Evolutionary conservation across 2,797 vertebrate genomes (phyloP).

Genomic region (Catharus ustulatus): DNA sequence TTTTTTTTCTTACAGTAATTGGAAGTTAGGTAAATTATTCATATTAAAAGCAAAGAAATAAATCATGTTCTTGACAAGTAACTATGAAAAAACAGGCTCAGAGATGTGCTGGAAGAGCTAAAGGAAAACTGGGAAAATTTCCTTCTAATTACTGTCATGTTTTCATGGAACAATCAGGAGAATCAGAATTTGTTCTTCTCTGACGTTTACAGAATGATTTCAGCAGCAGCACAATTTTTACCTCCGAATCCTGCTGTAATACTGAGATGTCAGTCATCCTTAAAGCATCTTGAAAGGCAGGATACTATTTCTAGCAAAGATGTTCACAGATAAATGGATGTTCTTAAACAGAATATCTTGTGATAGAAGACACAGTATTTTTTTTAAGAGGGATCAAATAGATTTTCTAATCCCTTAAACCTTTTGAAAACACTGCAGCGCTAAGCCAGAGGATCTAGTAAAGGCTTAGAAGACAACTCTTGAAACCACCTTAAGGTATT

Average conservation of each 20-base stretch:
- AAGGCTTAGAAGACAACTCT: neutral
- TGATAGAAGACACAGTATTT: neutral
- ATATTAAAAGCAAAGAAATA: slow-evolving; percentile 20
- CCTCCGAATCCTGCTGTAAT: neutral
- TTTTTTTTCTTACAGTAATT: neutral
- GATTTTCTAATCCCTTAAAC: neutral
- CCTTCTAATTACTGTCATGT: neutral
- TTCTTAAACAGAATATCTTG: neutral
- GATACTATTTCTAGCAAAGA: neutral
- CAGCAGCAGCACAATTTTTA: neutral
- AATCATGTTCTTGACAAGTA: neutral
- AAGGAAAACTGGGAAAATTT: neutral
- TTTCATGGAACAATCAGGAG: neutral
- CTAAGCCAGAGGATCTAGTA: neutral
- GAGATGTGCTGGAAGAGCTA: neutral
- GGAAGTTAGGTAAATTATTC: slow-evolving; percentile 31
- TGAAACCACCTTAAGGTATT: neutral
- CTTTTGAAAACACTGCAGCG: neutral
- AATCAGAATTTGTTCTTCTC: neutral
- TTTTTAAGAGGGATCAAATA: neutral
- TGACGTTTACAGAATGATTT: neutral
- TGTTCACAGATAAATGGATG: neutral
- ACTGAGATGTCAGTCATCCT: neutral
- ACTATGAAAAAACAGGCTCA: neutral
- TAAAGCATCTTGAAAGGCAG: neutral